Conservation (phyloP, 2,888 invertebrate species). For the Pseudococcus longispinus region DNA sequence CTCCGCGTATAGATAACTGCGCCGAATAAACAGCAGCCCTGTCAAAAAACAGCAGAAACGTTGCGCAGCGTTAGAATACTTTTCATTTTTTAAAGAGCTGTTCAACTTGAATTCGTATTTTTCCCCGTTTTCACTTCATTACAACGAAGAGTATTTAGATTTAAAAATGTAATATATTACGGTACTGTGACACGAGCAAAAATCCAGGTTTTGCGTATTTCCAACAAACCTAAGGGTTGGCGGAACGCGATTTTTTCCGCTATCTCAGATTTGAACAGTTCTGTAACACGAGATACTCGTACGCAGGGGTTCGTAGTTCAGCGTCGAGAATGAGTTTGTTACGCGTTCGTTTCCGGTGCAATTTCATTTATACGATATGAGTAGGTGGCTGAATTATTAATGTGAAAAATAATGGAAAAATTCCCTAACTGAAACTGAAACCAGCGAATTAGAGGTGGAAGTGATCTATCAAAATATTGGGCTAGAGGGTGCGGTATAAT, state of each 20-base stretch:
- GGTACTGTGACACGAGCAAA: constrained; percentile 6
- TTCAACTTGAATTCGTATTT: constrained; percentile 32
- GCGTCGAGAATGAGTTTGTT: not conserved
- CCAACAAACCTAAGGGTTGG: not conserved
- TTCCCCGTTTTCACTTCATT: constrained; percentile 5
- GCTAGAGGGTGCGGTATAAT: too few relatives aligned
- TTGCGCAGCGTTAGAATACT: not conserved
- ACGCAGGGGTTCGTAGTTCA: not conserved
- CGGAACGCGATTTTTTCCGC: constrained; percentile 23
- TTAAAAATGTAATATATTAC: constrained; percentile 24
- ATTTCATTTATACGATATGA: too few relatives aligned
- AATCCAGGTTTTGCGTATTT: not conserved
- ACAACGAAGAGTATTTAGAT: constrained; percentile 7
- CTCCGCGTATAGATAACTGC: not conserved
- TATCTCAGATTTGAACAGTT: constrained; percentile 14
- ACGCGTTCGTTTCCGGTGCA: too few relatives aligned
- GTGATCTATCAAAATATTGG: too few relatives aligned
- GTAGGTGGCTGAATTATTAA: too few relatives aligned
- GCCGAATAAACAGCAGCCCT: not conserved
- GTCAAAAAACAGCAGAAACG: not conserved
- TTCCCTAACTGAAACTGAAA: too few relatives aligned
- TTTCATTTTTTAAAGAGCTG: constrained; percentile 18
- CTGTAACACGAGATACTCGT: not conserved
- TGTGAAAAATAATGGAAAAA: too few relatives aligned
- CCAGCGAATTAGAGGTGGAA: too few relatives aligned